These are phyloP conservation scores for Haliclona indistincta DNA, from an alignment of 37 sponge, comb jelly and placozoan genomes.

Conservation along the genomic window DNA sequence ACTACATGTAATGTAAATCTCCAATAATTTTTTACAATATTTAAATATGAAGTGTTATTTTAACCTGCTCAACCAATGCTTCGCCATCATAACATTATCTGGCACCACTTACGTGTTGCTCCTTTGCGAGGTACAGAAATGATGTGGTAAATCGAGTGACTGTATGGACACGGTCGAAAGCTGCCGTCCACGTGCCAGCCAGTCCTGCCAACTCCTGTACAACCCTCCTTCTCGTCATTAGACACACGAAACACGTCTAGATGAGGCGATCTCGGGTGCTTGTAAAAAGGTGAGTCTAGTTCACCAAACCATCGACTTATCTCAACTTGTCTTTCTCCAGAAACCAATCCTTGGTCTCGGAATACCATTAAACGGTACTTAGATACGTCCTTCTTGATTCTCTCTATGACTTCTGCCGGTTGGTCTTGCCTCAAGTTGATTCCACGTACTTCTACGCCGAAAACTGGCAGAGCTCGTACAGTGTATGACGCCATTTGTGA, in stretches of 20 bases:
- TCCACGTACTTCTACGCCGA: conserved; percentile 31
- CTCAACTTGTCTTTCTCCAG: conserved; percentile 30
- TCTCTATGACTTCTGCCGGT: not conserved
- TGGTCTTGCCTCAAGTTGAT: conserved; percentile 2
- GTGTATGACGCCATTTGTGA: not conserved
- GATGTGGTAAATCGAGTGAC: conserved; percentile 21
- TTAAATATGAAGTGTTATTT: too few relatives aligned
- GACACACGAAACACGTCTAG: conserved; percentile 25
- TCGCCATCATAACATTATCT: not conserved
- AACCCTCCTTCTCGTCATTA: conserved; percentile 21
- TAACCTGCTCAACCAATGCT: too few relatives aligned
- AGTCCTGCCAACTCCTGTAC: conserved; percentile 23
- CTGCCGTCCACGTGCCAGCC: conserved; percentile 39
- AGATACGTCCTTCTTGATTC: conserved; percentile 16
- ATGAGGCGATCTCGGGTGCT: conserved; percentile 19
- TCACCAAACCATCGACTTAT: conserved; percentile 37
- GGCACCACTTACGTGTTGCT: conserved; percentile 8
- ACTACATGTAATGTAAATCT: too few relatives aligned
- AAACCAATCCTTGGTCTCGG: conserved; percentile 6
- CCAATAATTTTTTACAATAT: too few relatives aligned
- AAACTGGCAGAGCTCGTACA: conserved; percentile 3
- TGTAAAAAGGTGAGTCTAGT: conserved; percentile 25
- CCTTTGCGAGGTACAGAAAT: conserved; percentile 9
- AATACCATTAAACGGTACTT: conserved; percentile 20
- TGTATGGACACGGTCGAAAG: conserved; percentile 14